phyloP scores from a whole-genome alignment of 2,888 invertebrate genomes.

The Dynastes tityus region DNA sequence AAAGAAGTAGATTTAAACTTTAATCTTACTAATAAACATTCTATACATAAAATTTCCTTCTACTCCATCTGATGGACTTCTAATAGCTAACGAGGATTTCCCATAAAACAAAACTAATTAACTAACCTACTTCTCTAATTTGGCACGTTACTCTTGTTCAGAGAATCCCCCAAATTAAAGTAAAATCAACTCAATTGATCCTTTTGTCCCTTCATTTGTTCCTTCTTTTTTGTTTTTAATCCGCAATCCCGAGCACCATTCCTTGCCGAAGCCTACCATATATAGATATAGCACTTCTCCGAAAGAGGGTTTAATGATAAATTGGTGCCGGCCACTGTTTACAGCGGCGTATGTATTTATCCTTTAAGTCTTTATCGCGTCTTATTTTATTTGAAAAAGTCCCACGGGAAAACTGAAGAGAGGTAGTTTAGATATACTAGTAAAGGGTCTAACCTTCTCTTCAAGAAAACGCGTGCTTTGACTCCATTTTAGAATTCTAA shows the following conservation, averaged over 20 bases:
- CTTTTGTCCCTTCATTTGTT: slow-evolving; percentile 24
- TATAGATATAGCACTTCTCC: background rate
- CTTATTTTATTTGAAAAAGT: slow-evolving; percentile 44
- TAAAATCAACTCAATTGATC: slow-evolving; percentile 23
- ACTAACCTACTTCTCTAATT: slow-evolving; percentile 19
- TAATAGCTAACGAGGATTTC: background rate
- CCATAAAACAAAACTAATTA: slow-evolving; percentile 25
- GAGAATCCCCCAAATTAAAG: slow-evolving; percentile 12
- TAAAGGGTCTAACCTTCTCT: slow-evolving; percentile 36
- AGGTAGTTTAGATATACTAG: slow-evolving; percentile 42
- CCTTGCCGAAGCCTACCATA: background rate
- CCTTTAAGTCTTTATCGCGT: slow-evolving; percentile 43
- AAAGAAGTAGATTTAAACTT: no score
- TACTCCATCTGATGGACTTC: background rate
- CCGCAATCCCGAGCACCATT: slow-evolving; percentile 29
- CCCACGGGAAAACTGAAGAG: slow-evolving; percentile 26
- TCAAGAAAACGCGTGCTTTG: slow-evolving; percentile 10
- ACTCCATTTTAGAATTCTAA: slow-evolving; percentile 42
- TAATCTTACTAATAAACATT: background rate
- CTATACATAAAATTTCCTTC: background rate
- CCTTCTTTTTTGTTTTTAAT: slow-evolving; percentile 34
- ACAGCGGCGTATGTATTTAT: slow-evolving; percentile 41
- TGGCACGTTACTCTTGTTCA: background rate
- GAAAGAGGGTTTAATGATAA: slow-evolving; percentile 31
- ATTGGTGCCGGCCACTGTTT: slow-evolving; percentile 31